These are phyloP conservation scores for Rotaria socialis DNA, from an alignment of 2,888 invertebrate genomes.

Conservation along the genomic window DNA sequence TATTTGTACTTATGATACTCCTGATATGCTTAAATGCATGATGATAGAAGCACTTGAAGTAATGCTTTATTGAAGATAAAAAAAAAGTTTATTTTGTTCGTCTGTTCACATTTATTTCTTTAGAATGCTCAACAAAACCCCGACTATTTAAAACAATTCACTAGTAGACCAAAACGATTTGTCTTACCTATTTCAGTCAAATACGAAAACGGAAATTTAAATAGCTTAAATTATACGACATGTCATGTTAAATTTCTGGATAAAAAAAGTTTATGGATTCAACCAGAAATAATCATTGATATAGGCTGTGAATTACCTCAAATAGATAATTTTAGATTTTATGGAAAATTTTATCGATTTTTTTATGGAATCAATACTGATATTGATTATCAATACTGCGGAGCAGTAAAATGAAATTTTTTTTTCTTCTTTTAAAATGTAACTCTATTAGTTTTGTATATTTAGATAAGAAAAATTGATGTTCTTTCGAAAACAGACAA, in stretches of 20 bases:
- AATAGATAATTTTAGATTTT: background rate
- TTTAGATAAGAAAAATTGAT: background rate
- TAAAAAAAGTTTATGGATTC: background rate
- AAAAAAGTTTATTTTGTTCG: no score
- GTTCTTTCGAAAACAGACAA: background rate
- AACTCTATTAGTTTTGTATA: background rate
- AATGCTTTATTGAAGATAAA: background rate
- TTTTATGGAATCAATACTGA: background rate
- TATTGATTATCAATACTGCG: background rate
- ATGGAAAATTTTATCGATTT: slow-evolving; percentile 15
- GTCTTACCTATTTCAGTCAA: background rate
- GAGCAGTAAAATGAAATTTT: background rate
- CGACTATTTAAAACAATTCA: background rate
- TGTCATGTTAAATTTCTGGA: background rate
- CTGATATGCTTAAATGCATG: slow-evolving; percentile 1
- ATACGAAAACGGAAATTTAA: background rate
- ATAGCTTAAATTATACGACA: background rate
- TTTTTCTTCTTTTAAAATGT: background rate
- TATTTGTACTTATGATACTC: background rate
- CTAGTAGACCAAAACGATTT: background rate
- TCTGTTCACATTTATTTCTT: background rate
- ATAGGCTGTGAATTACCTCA: slow-evolving; percentile 1
- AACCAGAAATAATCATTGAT: slow-evolving; percentile 1
- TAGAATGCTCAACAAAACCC: slow-evolving; percentile 1
- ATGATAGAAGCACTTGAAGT: background rate